Evolutionary conservation across 2,797 vertebrate genomes (phyloP).

Genomic region (Tokudaia muenninki): DNA sequence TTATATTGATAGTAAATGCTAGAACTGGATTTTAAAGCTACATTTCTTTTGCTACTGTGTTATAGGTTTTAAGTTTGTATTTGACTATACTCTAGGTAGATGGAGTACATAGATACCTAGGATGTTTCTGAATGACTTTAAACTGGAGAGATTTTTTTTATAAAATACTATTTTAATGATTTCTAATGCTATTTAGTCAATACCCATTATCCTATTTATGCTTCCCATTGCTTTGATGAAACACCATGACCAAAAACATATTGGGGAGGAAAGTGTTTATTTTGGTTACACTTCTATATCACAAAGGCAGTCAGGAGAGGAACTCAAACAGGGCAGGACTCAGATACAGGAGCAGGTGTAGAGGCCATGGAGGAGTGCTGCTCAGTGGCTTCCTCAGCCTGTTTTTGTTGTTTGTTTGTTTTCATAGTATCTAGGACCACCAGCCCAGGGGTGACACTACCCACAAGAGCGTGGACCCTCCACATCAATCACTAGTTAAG

Average conservation of each 20-base stretch:
- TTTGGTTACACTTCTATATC: not conserved
- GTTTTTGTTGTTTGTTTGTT: not conserved
- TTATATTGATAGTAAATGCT: not conserved
- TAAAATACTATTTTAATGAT: not conserved
- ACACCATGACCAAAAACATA: not conserved
- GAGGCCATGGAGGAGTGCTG: not conserved
- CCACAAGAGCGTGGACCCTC: not conserved
- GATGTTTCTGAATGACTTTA: not conserved
- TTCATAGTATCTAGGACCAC: not conserved
- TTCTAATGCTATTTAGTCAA: not conserved
- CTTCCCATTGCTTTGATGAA: not conserved
- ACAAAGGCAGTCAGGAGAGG: not conserved
- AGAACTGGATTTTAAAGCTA: not conserved
- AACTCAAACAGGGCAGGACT: not conserved
- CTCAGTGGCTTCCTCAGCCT: not conserved
- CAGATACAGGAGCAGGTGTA: not conserved
- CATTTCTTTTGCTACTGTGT: not conserved
- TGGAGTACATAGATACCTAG: not conserved
- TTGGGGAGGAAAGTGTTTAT: not conserved
- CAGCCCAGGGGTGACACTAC: not conserved
- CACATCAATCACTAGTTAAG: not conserved
- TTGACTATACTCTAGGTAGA: not conserved
- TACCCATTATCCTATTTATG: not conserved
- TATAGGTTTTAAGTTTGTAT: not conserved
- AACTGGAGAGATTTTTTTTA: not conserved